Conservation (phyloP, 2,797 vertebrate genomes). For the Hydrocynus forskahlii region DNA sequence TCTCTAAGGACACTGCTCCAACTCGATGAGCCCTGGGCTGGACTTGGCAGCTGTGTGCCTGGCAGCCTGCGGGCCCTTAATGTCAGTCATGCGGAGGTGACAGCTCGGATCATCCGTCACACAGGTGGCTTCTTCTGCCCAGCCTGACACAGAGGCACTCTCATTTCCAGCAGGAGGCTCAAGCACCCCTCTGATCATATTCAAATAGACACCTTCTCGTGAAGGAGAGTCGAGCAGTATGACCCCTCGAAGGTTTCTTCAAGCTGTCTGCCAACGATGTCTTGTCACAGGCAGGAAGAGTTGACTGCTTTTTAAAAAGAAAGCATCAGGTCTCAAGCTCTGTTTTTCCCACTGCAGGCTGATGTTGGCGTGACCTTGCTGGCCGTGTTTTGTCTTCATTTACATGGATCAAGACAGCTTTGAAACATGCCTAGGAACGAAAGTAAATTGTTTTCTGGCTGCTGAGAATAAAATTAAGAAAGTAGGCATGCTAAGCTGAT, state of each 20-base stretch:
- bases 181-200: constrained; percentile 55
- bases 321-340: constrained; percentile 13
- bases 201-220: constrained; percentile 47
- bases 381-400: constrained; percentile 22
- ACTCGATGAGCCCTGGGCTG: constrained; percentile 29
- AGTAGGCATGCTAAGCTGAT: neutral
- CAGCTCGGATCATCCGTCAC: constrained; percentile 60
- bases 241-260: constrained; percentile 42
- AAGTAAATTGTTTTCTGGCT: constrained; percentile 10
- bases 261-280: constrained; percentile 29
- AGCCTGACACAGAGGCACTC: constrained; percentile 51
- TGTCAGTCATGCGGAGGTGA: constrained; percentile 55
- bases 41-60: constrained; percentile 60
- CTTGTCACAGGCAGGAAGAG: constrained; percentile 36
- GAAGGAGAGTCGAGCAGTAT: constrained; percentile 39
- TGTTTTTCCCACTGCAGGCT: neutral
- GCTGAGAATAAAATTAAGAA: neutral
- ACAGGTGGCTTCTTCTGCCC: constrained; percentile 52
- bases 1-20: constrained; percentile 39
- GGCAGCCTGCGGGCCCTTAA: constrained; percentile 57
- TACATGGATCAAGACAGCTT: constrained; percentile 13
- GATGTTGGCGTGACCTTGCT: constrained; percentile 13
- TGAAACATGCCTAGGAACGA: constrained; percentile 11
- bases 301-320: constrained; percentile 24
- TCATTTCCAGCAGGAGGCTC: constrained; percentile 56